phyloP scores from a whole-genome alignment of 2,888 invertebrate genomes.

The Platycnemis pennipes region DNA sequence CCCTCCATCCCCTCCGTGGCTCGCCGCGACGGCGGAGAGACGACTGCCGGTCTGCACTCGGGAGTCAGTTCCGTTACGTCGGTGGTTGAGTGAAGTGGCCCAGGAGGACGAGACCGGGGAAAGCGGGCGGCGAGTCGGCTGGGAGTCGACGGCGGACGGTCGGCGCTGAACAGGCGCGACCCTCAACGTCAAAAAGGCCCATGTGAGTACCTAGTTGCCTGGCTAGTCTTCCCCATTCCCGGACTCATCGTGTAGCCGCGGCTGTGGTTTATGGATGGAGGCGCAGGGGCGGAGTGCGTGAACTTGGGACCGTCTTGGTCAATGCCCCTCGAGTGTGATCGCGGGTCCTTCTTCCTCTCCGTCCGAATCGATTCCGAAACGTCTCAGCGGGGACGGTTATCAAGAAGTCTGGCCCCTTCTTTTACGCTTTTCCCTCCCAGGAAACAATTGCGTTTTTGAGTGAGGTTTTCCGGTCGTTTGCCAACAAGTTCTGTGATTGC shows the following conservation, averaged over 20 bases:
- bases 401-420: too few species aligned
- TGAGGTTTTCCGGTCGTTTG: not conserved
- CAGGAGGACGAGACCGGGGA: not conserved
- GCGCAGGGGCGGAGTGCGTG: not conserved
- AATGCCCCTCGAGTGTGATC: not conserved
- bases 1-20: not conserved
- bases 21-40: too few species aligned
- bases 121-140: not conserved
- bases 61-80: conserved; percentile 18
- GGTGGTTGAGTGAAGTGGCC: not conserved
- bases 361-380: not conserved
- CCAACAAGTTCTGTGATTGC: not conserved
- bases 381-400: not conserved
- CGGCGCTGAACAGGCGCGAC: not conserved
- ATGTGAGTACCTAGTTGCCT: not conserved
- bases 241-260: not conserved
- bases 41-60: too few species aligned
- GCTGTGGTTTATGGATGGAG: too few species aligned
- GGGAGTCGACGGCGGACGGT: not conserved
- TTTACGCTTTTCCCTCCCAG: not conserved
- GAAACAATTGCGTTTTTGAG: not conserved
- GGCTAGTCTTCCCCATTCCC: not conserved
- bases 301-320: not conserved
- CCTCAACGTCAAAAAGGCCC: not conserved
- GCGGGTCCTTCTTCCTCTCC: not conserved